Base-by-base conservation (phyloP, 2,888 invertebrate genomes). In the Amiota mariae region DNA sequence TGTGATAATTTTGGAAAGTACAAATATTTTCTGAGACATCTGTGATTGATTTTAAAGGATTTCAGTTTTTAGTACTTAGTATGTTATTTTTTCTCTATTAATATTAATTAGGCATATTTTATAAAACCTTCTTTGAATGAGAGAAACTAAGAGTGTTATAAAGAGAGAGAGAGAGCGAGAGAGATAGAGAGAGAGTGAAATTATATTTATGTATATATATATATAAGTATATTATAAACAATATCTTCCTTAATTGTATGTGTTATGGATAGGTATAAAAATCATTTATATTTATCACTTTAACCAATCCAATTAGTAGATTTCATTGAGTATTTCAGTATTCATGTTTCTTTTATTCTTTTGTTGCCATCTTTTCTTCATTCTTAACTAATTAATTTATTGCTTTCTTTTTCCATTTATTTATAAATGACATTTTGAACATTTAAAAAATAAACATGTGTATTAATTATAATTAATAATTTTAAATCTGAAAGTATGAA, bases 91-190 rank as follows among this genome's bases (percentile, higher is more conserved):
- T 24, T 77, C 68, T 72, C 76, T 73, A 59, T 10, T 63, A 63
- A 46, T 63, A 63, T 54, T 68, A 68, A 54, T 76, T 74, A 82
- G 82, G 80, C 82, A 80, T 79, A 78, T 79, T 77, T 74, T 84
- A 81, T 84, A 78, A 78, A 84, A 83, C 83, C 84, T 81, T 84
- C 82, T 78, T 63, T 36, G 46, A 82, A 77, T 82, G 4, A 2
- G 3, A 36, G 2, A 36, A 36, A 36, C 36, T 36, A 36, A 36
- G 8, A 36, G 36, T 36, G 36, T 6, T 36, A 36, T 6, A 36
- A 36, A 36, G 36, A 36, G 36, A 36, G 36, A 36, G 36, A 36
- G 36, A 4, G 36, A 36, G 36, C 2, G 36, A 36, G 36, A 36
- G 36, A 36, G 6, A 36, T 1, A 3, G 24, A 24, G 3, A 24